Conservation (phyloP, 2,113 vertebrate genomes). For the Mustela lutreola region DNA sequence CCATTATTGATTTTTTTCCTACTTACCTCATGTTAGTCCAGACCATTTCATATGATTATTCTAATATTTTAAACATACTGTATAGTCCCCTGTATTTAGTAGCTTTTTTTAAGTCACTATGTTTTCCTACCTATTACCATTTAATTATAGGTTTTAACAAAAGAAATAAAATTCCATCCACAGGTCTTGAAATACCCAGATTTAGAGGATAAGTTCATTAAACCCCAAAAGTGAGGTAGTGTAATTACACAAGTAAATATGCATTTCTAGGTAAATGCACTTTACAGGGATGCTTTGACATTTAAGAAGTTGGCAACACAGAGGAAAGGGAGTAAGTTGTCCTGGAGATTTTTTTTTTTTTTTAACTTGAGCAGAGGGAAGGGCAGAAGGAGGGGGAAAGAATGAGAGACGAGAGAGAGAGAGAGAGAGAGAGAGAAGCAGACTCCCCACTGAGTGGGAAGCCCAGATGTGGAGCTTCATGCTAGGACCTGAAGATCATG, state of each 20-base stretch:
- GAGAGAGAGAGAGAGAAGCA: too few relatives aligned
- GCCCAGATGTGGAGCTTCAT: too few relatives aligned
- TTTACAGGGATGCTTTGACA: neutral
- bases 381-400: too few relatives aligned
- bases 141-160: neutral
- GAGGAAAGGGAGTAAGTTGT: neutral
- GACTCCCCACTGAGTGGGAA: too few relatives aligned
- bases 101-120: neutral
- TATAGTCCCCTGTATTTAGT: neutral
- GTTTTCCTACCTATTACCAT: neutral
- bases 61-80: neutral
- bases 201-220: neutral
- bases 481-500: too few relatives aligned
- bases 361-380: too few relatives aligned
- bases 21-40: neutral
- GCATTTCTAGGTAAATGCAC: neutral
- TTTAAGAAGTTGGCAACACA: neutral
- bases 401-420: too few relatives aligned
- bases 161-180: neutral
- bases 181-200: neutral
- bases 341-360: neutral
- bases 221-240: neutral
- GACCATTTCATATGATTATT: neutral
- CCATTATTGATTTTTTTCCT: neutral
- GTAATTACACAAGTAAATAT: slow-evolving; percentile 14